Conservation (phyloP, 1,140 invertebrate species). For the Dendroctonus valens region DNA sequence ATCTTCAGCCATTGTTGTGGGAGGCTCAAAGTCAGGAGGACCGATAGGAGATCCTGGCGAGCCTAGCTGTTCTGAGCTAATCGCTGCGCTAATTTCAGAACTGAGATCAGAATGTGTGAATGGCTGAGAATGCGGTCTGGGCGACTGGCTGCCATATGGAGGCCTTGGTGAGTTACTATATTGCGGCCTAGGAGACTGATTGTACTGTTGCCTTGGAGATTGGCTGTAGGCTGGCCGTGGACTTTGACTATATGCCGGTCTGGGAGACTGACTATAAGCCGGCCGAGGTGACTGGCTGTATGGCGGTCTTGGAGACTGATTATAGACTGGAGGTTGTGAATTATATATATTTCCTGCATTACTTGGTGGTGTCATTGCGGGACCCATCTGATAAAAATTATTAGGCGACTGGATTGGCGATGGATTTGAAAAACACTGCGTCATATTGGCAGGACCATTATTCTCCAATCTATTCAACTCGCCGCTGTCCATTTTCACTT, state of each 20-base stretch:
- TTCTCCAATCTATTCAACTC: slow-evolving; percentile 40
- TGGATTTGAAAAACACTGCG: slow-evolving; percentile 59
- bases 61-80: slow-evolving; percentile 66
- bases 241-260: slow-evolving; percentile 53
- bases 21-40: slow-evolving; percentile 75
- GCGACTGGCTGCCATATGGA: slow-evolving; percentile 58
- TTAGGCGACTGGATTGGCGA: slow-evolving; percentile 55
- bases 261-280: slow-evolving; percentile 50
- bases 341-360: slow-evolving; percentile 47
- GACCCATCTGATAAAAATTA: slow-evolving; percentile 50
- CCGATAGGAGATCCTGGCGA: slow-evolving; percentile 66
- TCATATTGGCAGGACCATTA: slow-evolving; percentile 47
- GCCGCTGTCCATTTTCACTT: slow-evolving; percentile 60
- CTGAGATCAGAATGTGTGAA: slow-evolving; percentile 73
- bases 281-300: slow-evolving; percentile 60
- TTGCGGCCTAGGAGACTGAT: slow-evolving; percentile 59
- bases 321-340: slow-evolving; percentile 50
- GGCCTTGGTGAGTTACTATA: slow-evolving; percentile 60
- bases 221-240: slow-evolving; percentile 59
- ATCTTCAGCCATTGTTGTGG: slow-evolving; percentile 60
- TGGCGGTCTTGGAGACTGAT: slow-evolving; percentile 41
- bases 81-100: slow-evolving; percentile 74
- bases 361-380: slow-evolving; percentile 46
- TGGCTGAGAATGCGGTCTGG: slow-evolving; percentile 61
- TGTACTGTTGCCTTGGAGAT: slow-evolving; percentile 59